Percentiles rank a stretch among this genome's conserved stretches.
Evolutionary conservation across 2,888 invertebrate genomes (phyloP).

Genomic region (Limnephilus auricula): DNA sequence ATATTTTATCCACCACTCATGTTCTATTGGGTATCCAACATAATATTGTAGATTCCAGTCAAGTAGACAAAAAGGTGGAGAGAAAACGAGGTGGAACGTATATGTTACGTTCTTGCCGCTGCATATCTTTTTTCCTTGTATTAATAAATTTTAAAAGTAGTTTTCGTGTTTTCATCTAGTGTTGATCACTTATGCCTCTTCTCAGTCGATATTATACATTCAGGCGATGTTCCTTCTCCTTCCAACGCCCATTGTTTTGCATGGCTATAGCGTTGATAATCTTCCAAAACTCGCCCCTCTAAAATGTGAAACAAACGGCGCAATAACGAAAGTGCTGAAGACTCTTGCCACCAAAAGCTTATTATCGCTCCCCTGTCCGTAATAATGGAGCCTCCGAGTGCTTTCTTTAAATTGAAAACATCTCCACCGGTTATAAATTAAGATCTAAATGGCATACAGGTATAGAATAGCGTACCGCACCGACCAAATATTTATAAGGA

Average conservation of each 20-base stretch:
- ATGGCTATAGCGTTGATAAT: background rate
- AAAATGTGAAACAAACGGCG: background rate
- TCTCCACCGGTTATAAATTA: background rate
- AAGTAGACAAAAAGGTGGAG: too few species aligned
- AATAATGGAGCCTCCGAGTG: background rate
- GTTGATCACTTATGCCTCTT: background rate
- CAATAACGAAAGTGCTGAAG: background rate
- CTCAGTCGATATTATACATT: background rate
- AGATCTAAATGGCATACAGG: background rate
- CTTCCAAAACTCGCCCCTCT: background rate
- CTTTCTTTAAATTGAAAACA: background rate
- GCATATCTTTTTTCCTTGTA: too few species aligned
- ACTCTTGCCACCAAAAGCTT: background rate
- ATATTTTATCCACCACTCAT: too few species aligned
- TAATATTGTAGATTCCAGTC: too few species aligned
- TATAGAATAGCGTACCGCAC: background rate
- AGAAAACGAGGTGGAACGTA: too few species aligned
- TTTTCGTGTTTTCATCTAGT: background rate
- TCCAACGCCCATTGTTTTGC: background rate
- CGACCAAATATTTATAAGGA: too few species aligned
- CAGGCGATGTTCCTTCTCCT: background rate
- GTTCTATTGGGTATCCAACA: too few species aligned
- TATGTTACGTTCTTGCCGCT: too few species aligned
- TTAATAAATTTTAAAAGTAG: too few species aligned
- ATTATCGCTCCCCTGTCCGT: background rate